phyloP scores from a whole-genome alignment of 2,888 invertebrate genomes.

The Drosophila limbata region DNA sequence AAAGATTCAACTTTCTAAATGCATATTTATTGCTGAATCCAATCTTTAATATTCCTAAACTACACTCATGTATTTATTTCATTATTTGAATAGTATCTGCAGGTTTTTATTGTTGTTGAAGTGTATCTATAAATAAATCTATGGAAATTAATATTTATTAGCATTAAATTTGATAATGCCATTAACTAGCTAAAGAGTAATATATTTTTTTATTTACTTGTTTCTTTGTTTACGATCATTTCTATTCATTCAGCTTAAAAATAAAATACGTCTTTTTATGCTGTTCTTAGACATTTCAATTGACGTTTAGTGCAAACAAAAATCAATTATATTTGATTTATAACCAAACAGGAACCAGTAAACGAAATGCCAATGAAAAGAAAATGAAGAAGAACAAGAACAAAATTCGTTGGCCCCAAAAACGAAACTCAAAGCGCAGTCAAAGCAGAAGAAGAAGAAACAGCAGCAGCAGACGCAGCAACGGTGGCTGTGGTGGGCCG shows the following conservation, averaged over 20 bases:
- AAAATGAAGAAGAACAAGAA: conserved; percentile 15
- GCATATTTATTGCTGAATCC: neutral
- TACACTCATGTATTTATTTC: neutral
- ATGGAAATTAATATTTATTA: conserved; percentile 2
- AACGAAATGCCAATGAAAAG: neutral
- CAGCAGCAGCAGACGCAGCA: conserved; percentile 2
- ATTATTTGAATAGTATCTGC: neutral
- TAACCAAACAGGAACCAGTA: conserved; percentile 29
- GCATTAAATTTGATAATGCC: conserved; percentile 4
- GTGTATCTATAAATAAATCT: conserved; percentile 4
- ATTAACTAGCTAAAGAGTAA: conserved; percentile 8
- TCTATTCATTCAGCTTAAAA: neutral
- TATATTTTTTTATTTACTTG: neutral
- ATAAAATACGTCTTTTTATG: conserved; percentile 4
- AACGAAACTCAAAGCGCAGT: conserved; percentile 37
- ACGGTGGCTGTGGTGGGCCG: conserved; percentile 31
- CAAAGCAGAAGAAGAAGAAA: conserved; percentile 12
- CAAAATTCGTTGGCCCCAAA: conserved; percentile 37
- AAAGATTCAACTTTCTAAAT: conserved; percentile 4
- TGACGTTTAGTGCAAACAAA: conserved; percentile 21
- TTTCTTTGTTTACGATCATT: neutral
- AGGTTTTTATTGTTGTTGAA: conserved; percentile 3
- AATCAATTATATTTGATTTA: conserved; percentile 25
- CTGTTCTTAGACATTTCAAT: conserved; percentile 13
- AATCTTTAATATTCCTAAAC: neutral